Conservation (phyloP, 2,113 vertebrate genomes). For the Scomber scombrus region DNA sequence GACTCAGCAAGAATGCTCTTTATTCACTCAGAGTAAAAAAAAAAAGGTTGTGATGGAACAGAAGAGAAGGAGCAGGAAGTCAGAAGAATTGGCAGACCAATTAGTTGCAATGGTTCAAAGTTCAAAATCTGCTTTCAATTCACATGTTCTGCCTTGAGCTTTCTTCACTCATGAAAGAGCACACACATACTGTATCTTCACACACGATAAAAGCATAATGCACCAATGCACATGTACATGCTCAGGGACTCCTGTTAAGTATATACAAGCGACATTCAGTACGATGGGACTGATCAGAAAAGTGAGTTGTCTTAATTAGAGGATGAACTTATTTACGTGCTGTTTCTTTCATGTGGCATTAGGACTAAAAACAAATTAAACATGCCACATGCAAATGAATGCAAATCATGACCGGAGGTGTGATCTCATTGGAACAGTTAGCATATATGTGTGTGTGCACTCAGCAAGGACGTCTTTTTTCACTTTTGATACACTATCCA, state of each 20-base stretch:
- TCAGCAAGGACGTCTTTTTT: constrained; percentile 36
- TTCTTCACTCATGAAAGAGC: constrained; percentile 7
- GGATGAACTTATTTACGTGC: constrained; percentile 26
- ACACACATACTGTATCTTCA: background rate
- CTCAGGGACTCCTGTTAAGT: background rate
- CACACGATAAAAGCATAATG: background rate
- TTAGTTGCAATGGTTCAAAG: constrained; percentile 50
- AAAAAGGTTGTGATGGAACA: constrained; percentile 31
- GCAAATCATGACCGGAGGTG: constrained; percentile 38
- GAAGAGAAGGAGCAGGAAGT: constrained; percentile 35
- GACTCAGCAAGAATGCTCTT: constrained; percentile 35
- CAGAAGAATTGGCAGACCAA: constrained; percentile 49
- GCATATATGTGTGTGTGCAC: constrained; percentile 15
- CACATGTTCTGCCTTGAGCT: constrained; percentile 16
- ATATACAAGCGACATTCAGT: background rate
- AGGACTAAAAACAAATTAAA: constrained; percentile 49
- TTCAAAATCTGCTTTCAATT: constrained; percentile 43
- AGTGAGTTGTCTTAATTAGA: constrained; percentile 15
- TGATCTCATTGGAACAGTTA: constrained; percentile 20
- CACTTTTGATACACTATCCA: constrained; percentile 36
- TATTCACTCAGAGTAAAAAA: constrained; percentile 41
- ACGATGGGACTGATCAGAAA: background rate
- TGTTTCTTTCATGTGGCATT: constrained; percentile 37
- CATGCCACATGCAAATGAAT: constrained; percentile 41
- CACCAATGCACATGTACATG: background rate